Evolutionary conservation across 2,113 vertebrate species (phyloP), one percentile per base, ranked within the genome.

Genomic region (Athene noctua): DNA sequence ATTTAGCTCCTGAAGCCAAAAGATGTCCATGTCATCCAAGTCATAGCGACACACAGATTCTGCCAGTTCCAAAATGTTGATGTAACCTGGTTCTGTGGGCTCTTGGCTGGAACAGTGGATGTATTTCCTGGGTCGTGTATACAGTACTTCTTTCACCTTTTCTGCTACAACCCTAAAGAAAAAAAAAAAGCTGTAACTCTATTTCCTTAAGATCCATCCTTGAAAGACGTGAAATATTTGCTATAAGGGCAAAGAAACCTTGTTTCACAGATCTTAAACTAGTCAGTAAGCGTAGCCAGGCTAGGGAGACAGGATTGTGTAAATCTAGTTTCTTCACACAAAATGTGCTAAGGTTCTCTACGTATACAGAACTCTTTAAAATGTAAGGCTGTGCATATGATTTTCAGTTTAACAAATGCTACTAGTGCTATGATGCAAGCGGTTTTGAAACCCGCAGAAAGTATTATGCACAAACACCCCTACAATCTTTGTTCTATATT

Each of bases 1-100:
- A 97, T 99, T 99, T 91, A 99, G 98, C 27, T 98, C 88, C 54
- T 98, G 98, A 62, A 99, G 99, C 99, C 99, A 99, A 95, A 98
- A 98, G 36, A 99, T 98, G 95, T 99, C 99, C 98, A 98, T 98
- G 85, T 99, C 99, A 71, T 99, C 99, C 97, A 99, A 98, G 87
- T 99, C 99, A 84, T 99, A 99, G 91, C 99, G 99, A 96, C 99
- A 99, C 98, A 99, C 97, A 94, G 98, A 98, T 96, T 99, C 99
- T 4, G 99, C 99, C 96, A 99, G 79, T 95, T 99, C 99, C 62
- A 98, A 97, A 92, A 99, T 99, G 97, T 99, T 99, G 67, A 99
- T 97, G 30, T 98, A 99, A 34, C 99, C 99, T 29, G 98, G 98
- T 86, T 99, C 99, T 27, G 98, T 85, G 11, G 98, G 96, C 52